Percentiles rank a stretch among this genome's conserved stretches.
phyloP scores from a whole-genome alignment of 2,113 vertebrate species.

The Symphodus melops region DNA sequence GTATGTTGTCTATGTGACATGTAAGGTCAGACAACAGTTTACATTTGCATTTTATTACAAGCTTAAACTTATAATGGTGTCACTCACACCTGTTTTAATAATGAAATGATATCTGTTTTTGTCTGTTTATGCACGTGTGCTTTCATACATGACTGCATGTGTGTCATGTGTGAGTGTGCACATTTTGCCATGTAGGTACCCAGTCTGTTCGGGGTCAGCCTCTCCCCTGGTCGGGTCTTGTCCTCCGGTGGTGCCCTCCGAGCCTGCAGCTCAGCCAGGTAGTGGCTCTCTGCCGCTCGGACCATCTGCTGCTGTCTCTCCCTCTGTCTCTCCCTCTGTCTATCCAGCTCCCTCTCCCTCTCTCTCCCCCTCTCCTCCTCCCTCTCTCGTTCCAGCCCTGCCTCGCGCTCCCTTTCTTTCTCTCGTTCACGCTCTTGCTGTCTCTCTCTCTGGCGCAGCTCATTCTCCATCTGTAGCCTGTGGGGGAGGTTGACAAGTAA shows the following conservation, averaged over 20 bases:
- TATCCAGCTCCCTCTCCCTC: constrained; percentile 86
- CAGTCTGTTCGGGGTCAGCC: constrained; percentile 88
- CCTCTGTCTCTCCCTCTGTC: constrained; percentile 88
- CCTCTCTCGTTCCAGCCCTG: constrained; percentile 84
- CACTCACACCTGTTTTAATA: too few relatives aligned
- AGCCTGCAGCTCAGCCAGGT: constrained; percentile 90
- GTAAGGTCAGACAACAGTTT: too few relatives aligned
- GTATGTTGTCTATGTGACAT: too few relatives aligned
- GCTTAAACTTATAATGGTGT: too few relatives aligned
- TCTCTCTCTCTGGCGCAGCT: constrained; percentile 90
- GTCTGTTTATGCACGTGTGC: background rate
- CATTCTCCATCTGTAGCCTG: constrained; percentile 97
- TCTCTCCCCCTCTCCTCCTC: constrained; percentile 86
- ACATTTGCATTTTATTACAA: too few relatives aligned
- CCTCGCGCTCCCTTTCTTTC: constrained; percentile 85
- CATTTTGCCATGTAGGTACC: constrained; percentile 78
- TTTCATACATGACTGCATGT: background rate
- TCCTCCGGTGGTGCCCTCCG: constrained; percentile 88
- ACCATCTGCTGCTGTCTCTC: constrained; percentile 91
- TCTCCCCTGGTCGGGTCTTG: constrained; percentile 86
- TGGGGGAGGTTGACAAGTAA: constrained; percentile 71
- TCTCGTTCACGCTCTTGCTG: constrained; percentile 90
- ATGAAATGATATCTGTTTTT: background rate
- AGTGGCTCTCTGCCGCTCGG: constrained; percentile 89
- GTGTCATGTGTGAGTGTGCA: constrained; percentile 5